Base-by-base conservation (phyloP, 1,140 invertebrate genomes). In the Mya arenaria region DNA sequence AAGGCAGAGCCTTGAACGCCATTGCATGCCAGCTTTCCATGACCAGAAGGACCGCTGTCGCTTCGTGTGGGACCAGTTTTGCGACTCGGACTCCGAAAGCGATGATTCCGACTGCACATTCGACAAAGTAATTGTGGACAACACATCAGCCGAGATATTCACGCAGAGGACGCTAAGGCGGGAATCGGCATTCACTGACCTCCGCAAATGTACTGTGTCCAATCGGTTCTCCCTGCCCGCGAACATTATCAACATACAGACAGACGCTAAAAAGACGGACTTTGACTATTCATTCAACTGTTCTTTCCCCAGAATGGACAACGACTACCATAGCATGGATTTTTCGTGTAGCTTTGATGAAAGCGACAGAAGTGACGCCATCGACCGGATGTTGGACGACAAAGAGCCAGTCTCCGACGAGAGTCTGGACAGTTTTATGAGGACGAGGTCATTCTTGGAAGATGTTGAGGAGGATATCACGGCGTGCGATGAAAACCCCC, bases 241-340 rank as follows among this genome's bases (percentile, higher is more conserved):
- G 28, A 23, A 17, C 19, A 52, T 17, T 1, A n/a, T 52, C 10
- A 23, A 17, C 19, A 62, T 65, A 34, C 36, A 56, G 23, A 58
- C 37, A 56, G 60, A 55, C 15, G 39, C 32, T 48, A 62, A 66
- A 37, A 34, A 66, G 32, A 44, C 52, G 15, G 65, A 56, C 19
- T 34, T 78, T 30, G 48, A 71, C 36, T 79, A 69, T 34, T 68
- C 75, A 10, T 80, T 80, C 34, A 36, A 80, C 32, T 80, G 77
- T 48, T 55, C 77, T 19, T 80, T 80, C 44, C 77, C 62, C 1
- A 44, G 48, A 60, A 69, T 80, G 48, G 77, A 80, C 25, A n/a
- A n/a, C n/a, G 77, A 80, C 4, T 39, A 63, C 2, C 65, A 80
- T 25, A 55, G 41, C 23, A 25, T 48, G 17, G 60, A 75, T 30